A percentile compares a stretch with the other conserved stretches of the same genome.
Evolutionary conservation across 2,113 vertebrate species (phyloP).

Genomic region (Chitala chitala): DNA sequence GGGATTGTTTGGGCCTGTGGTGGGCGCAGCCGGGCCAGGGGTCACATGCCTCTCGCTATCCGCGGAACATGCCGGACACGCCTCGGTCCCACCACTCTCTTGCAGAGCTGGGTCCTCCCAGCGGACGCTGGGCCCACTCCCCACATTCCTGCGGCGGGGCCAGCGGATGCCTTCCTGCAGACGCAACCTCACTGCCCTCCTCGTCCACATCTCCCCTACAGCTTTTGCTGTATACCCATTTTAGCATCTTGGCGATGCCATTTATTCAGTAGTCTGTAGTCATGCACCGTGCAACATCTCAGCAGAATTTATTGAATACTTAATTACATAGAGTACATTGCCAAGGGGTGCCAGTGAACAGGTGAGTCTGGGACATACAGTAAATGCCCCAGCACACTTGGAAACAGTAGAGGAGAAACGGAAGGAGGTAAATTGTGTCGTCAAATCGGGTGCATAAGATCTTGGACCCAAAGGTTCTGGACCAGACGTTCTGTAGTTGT

Average conservation of each 20-base stretch:
- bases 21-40: conserved; percentile 18
- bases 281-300: too few relatives aligned
- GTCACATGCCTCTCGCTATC: background rate
- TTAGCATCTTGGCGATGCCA: background rate
- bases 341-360: too few relatives aligned
- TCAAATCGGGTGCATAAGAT: too few relatives aligned
- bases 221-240: background rate
- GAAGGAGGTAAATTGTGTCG: too few relatives aligned
- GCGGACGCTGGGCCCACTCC: conserved; percentile 49
- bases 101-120: conserved; percentile 37
- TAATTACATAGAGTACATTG: too few relatives aligned
- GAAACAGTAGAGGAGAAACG: too few relatives aligned
- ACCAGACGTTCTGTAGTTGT: too few relatives aligned
- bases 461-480: too few relatives aligned
- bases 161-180: background rate
- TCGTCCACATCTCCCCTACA: background rate
- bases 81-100: conserved; percentile 48
- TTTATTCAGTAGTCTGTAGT: too few relatives aligned
- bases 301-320: too few relatives aligned
- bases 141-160: conserved; percentile 46
- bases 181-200: background rate
- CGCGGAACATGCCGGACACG: conserved; percentile 52
- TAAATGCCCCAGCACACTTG: too few relatives aligned
- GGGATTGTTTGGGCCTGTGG: conserved; percentile 5
- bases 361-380: too few relatives aligned